Percentiles rank a stretch among this genome's conserved stretches.
Evolutionary conservation across 2,113 vertebrate genomes (phyloP).

Genomic region (Syngnathoides biaculeatus): DNA sequence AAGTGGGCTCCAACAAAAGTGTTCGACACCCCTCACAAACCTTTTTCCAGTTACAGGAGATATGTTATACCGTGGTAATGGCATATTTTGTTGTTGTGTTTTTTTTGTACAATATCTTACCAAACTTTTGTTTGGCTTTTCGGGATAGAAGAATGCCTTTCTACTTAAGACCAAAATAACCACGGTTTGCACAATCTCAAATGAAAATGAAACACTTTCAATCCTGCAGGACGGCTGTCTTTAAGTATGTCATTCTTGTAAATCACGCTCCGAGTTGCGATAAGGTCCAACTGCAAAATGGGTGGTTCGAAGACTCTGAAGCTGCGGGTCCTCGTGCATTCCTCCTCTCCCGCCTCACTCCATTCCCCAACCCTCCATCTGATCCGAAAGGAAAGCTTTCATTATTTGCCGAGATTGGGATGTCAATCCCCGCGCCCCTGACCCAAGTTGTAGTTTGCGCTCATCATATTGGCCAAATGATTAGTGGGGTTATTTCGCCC

Average conservation of each 20-base stretch:
- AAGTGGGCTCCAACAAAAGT: too few relatives aligned
- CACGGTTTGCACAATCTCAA: background rate
- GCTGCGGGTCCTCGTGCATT: slow-evolving; percentile 28
- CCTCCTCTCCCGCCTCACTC: slow-evolving; percentile 39
- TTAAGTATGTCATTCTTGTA: background rate
- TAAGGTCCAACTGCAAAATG: slow-evolving; percentile 9
- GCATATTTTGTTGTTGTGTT: too few relatives aligned
- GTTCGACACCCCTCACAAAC: too few relatives aligned
- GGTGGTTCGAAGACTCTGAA: slow-evolving; percentile 20
- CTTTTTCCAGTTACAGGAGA: too few relatives aligned
- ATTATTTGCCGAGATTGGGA: slow-evolving; percentile 74
- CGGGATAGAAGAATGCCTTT: background rate
- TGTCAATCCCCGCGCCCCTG: slow-evolving; percentile 67
- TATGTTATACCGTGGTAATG: too few relatives aligned
- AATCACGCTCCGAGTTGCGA: background rate
- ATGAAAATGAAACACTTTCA: background rate
- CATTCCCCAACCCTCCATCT: slow-evolving; percentile 44
- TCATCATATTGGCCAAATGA: slow-evolving; percentile 68
- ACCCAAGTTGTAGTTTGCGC: slow-evolving; percentile 62
- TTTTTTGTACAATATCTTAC: too few relatives aligned
- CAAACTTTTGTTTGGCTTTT: background rate
- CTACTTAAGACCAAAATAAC: background rate
- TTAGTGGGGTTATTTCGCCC: slow-evolving; percentile 64
- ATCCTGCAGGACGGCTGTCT: background rate
- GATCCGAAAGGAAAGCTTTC: slow-evolving; percentile 66